Percentiles rank a stretch among this genome's conserved stretches.
These are phyloP conservation scores for Orchestia grillus DNA, from an alignment of 1,140 invertebrate genomes.

Conservation along the genomic window DNA sequence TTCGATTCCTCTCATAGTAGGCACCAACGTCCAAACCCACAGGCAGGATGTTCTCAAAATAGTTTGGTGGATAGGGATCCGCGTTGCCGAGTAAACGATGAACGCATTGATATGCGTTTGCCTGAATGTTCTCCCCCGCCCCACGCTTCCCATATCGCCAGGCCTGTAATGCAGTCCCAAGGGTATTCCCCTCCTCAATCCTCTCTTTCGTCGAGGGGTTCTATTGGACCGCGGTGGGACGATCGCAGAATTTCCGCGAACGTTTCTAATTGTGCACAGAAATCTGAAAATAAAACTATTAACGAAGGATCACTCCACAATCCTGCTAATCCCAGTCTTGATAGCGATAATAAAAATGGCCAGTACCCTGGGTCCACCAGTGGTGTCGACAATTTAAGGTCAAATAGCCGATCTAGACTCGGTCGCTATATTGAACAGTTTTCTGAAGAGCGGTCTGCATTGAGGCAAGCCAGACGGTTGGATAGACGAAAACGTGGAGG, in stretches of 20 bases:
- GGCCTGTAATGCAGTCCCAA: background rate
- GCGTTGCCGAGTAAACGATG: background rate
- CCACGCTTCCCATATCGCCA: slow-evolving; percentile 37
- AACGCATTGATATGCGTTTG: background rate
- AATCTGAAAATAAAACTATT: background rate
- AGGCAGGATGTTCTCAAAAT: background rate
- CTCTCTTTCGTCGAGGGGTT: background rate
- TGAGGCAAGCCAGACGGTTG: slow-evolving; percentile 13
- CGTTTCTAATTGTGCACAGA: background rate
- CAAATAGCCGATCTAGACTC: slow-evolving; percentile 18
- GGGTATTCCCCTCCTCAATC: background rate
- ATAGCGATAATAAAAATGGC: background rate
- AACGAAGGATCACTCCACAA: background rate
- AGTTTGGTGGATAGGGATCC: background rate
- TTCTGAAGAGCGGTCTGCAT: slow-evolving; percentile 51
- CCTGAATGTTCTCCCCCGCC: slow-evolving; percentile 16
- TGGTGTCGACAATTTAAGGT: background rate
- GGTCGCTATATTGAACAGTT: slow-evolving; percentile 58
- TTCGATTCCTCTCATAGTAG: background rate
- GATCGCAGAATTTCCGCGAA: background rate
- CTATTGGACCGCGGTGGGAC: background rate
- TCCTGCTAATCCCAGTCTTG: background rate
- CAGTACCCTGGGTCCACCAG: background rate
- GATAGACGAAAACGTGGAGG: slow-evolving; percentile 6
- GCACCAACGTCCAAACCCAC: background rate